Evolutionary conservation across 2,888 invertebrate genomes (phyloP).

Genomic region (Meteorus cinctellus): DNA sequence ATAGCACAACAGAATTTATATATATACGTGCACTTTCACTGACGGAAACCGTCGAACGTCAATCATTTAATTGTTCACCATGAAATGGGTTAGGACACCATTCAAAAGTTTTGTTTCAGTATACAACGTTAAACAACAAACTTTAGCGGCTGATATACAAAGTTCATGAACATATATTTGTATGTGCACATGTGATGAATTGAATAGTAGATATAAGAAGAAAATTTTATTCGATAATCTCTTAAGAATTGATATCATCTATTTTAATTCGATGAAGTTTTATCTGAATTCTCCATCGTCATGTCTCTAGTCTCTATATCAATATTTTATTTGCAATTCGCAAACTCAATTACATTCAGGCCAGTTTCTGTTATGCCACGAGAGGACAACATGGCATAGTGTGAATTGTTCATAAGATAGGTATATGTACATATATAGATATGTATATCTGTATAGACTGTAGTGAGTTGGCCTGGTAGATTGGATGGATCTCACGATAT

Average conservation of each 20-base stretch:
- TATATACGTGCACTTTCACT: not conserved
- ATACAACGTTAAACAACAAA: not conserved
- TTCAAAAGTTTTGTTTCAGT: not conserved
- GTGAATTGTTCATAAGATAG: slow-evolving; percentile 56
- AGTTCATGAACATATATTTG: too few relatives aligned
- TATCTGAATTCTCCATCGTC: not conserved
- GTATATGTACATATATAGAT: slow-evolving; percentile 9
- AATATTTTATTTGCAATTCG: slow-evolving; percentile 56
- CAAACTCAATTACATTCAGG: slow-evolving; percentile 55
- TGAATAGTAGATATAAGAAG: not conserved
- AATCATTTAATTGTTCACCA: not conserved
- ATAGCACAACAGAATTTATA: slow-evolving; percentile 25
- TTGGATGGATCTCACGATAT: slow-evolving; percentile 31
- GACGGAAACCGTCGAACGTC: not conserved
- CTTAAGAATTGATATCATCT: not conserved
- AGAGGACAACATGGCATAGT: slow-evolving; percentile 48
- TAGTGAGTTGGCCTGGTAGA: slow-evolving; percentile 39
- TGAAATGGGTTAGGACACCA: not conserved
- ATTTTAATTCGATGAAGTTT: not conserved
- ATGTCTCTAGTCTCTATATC: slow-evolving; percentile 32
- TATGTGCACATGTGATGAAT: too few relatives aligned
- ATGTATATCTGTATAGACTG: slow-evolving; percentile 18
- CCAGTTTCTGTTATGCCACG: slow-evolving; percentile 38
- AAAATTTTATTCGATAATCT: not conserved
- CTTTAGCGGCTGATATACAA: not conserved